Conservation (phyloP, 2,113 vertebrate species). For the Puma concolor region DNA sequence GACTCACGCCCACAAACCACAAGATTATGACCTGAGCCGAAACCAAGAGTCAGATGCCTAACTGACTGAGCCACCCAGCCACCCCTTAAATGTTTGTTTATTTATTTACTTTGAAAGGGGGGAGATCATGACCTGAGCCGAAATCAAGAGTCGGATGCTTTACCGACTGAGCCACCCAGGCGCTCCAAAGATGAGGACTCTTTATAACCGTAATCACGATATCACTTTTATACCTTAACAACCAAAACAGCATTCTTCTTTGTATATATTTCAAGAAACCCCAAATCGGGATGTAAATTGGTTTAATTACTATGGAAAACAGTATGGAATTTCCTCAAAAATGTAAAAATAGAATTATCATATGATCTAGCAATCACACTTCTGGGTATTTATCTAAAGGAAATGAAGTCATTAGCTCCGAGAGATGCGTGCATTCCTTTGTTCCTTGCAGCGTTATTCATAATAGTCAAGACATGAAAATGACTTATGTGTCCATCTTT, state of each 20-base stretch:
- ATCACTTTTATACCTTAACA: slow-evolving; percentile 29
- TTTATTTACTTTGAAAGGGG: too few relatives aligned
- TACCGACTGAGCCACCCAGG: too few relatives aligned
- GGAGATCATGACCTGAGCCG: too few relatives aligned
- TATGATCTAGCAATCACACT: not conserved
- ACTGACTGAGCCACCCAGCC: too few relatives aligned
- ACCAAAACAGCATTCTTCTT: slow-evolving; percentile 32
- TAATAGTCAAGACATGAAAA: not conserved
- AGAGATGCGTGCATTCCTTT: not conserved
- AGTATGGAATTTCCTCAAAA: not conserved
- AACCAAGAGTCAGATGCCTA: too few relatives aligned
- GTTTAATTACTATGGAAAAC: not conserved
- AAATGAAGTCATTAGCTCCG: not conserved
- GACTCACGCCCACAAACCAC: too few relatives aligned
- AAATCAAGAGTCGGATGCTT: too few relatives aligned
- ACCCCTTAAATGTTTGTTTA: too few relatives aligned
- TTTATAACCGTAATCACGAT: not conserved
- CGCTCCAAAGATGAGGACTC: not conserved
- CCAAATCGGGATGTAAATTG: not conserved
- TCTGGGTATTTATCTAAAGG: not conserved
- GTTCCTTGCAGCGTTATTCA: not conserved
- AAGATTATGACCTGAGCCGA: too few relatives aligned
- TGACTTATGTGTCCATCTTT: not conserved
- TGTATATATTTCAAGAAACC: not conserved
- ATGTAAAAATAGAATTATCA: not conserved